Conservation (phyloP, 2,888 invertebrate genomes). For the Drosophila histrio region DNA sequence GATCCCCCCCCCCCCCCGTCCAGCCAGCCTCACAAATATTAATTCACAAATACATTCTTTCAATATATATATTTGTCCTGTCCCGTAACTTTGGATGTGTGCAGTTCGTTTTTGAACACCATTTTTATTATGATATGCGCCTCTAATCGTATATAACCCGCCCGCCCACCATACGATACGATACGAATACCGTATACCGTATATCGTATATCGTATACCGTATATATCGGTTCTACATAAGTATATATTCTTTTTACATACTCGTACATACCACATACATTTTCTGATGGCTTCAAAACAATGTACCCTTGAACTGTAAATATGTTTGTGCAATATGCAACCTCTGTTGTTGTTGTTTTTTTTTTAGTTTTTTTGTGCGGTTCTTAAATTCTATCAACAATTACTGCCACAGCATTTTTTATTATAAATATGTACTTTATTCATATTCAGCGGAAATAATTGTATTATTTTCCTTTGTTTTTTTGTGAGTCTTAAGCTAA, state of each 20-base stretch:
- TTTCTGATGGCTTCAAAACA: constrained; percentile 71
- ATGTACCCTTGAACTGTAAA: constrained; percentile 76
- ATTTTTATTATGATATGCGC: constrained; percentile 72
- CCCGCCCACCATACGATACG: no score
- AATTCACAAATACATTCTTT: constrained; percentile 18
- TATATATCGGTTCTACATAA: constrained; percentile 27
- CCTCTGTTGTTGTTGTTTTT: constrained; percentile 54
- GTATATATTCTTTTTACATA: constrained; percentile 35
- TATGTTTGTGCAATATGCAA: constrained; percentile 83
- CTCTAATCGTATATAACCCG: constrained; percentile 53
- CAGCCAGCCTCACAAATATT: constrained; percentile 6
- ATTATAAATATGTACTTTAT: no score
- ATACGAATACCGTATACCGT: constrained; percentile 13
- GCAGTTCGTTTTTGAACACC: constrained; percentile 64
- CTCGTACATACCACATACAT: constrained; percentile 28
- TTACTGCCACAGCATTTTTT: constrained; percentile 33
- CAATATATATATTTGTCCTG: constrained; percentile 35
- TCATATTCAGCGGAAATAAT: constrained; percentile 22
- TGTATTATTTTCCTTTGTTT: not conserved
- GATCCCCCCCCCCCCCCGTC: constrained; percentile 10
- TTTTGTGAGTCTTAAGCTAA: no score
- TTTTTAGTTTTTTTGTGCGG: constrained; percentile 6
- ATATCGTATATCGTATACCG: constrained; percentile 14
- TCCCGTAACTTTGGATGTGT: constrained; percentile 60
- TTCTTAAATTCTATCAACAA: constrained; percentile 32